These are phyloP conservation scores for Gari tellinella DNA, from an alignment of 2,888 invertebrate species.

Conservation along the genomic window DNA sequence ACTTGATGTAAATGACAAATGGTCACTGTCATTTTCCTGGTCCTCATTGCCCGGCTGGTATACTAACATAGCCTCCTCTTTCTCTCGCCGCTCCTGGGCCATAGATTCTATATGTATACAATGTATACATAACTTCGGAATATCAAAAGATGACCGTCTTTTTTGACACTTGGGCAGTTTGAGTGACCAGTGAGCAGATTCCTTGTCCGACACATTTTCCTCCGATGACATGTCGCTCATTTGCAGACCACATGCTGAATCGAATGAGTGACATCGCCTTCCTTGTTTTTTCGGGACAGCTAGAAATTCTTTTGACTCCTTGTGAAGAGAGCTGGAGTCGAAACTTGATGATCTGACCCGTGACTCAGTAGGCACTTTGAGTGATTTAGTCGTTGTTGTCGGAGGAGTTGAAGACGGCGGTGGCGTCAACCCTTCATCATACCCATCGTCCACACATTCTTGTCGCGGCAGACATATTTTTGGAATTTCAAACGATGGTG, in stretches of 20 bases:
- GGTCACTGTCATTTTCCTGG: constrained; percentile 44
- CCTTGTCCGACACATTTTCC: constrained; percentile 70
- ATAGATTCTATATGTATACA: constrained; percentile 80
- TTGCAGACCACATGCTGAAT: constrained; percentile 63
- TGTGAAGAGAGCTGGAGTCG: constrained; percentile 72
- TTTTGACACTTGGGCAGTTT: constrained; percentile 58
- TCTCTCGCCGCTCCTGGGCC: constrained; percentile 53
- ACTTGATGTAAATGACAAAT: constrained; percentile 56
- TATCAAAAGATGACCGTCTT: constrained; percentile 76
- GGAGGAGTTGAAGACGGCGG: background rate
- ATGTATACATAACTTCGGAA: constrained; percentile 81
- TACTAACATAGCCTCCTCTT: constrained; percentile 35
- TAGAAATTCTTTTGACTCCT: constrained; percentile 52
- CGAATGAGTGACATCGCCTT: constrained; percentile 75
- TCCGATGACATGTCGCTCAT: constrained; percentile 67
- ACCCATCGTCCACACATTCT: constrained; percentile 56
- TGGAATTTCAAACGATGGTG: constrained; percentile 78
- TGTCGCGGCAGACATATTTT: constrained; percentile 75
- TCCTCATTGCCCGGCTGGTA: constrained; percentile 24
- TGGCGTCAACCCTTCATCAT: constrained; percentile 42
- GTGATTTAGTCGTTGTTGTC: constrained; percentile 8
- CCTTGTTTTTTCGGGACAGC: constrained; percentile 65
- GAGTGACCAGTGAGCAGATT: constrained; percentile 54
- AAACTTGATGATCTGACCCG: constrained; percentile 79
- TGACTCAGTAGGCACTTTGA: constrained; percentile 72